Base-by-base conservation (phyloP, 2,113 vertebrate species). In the Ctenomys sociabilis region DNA sequence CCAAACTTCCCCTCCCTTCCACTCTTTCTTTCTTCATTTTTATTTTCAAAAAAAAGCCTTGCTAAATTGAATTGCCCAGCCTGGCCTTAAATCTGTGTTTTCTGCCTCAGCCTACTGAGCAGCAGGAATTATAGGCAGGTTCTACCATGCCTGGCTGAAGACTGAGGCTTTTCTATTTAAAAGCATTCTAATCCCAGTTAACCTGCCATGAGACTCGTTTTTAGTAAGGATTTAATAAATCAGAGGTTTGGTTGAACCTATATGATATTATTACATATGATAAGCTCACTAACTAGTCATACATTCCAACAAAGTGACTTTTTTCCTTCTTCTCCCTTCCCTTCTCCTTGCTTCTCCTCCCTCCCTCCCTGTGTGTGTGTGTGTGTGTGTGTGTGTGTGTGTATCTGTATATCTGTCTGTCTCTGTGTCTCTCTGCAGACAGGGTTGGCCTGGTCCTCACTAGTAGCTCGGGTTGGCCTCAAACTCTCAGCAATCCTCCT, bases 251-350 rank as follows among this genome's bases (percentile, higher is more conserved):
- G 52, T 1, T 11, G 30, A 92, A 57, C 70, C 49, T 73, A 94
- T 24, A 72, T 9, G 2, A 3, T 57, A 52, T 21, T 68, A 54
- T 87, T 35, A 73, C 21, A 75, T n/a, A 88, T 1, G 7, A 88
- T 77, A 73, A 96, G 40, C 70, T 80, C 28, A 54, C 3, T 40
- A 63, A 94, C 13, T n/a, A 83, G 90, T 89, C 87, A 93, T 49
- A 95, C 24, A 68, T 5, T 78, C 85, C 52, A 24, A 40, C 37
- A 73, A 72, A 73, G 70, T 73, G 70, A 40, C 35, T 37, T n/a
- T 35, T 32, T 68, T 14, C 59, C 59, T 59, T 59, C 21, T 13
- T 57, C 17, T 16, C 57, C 17, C 17, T 57, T 59, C 21, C 59
- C 5, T 26, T 61, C 7, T 7, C 22, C 16, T 61, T 24, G 7